Conservation (phyloP, 2,888 invertebrate species). For the Apamea crenata region DNA sequence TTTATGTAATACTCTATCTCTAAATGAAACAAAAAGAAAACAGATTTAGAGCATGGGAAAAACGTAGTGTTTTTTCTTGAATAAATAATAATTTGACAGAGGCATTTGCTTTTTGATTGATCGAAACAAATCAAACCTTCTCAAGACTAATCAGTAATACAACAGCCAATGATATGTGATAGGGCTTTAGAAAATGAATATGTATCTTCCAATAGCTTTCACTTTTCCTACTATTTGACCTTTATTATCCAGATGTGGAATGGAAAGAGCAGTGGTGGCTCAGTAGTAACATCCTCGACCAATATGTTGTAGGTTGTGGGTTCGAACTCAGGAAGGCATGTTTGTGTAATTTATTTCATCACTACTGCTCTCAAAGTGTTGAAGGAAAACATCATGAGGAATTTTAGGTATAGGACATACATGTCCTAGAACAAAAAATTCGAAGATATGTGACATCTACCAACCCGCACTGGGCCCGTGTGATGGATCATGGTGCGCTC, state of each 20-base stretch:
- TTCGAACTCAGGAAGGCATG: not conserved
- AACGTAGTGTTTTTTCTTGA: not conserved
- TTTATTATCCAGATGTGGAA: no score
- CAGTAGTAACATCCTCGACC: not conserved
- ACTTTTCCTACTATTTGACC: no score
- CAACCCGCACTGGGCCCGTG: not conserved
- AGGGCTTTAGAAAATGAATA: no score
- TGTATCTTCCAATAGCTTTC: not conserved
- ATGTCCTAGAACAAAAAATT: no score
- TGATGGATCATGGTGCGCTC: no score
- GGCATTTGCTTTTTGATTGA: not conserved
- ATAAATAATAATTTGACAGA: not conserved
- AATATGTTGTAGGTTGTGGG: not conserved
- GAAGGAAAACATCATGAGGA: not conserved
- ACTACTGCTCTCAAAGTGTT: not conserved
- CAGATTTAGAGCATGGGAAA: not conserved
- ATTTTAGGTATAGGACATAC: no score
- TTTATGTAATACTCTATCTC: not conserved
- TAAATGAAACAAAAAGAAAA: not conserved
- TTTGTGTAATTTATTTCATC: not conserved
- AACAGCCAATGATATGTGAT: not conserved
- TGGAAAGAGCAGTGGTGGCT: not conserved
- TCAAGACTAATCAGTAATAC: not conserved
- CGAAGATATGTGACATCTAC: not conserved
- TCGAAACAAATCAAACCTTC: not conserved